These are phyloP conservation scores for Oscheius sp. DNA, from an alignment of 2,888 invertebrate species.

Conservation along the genomic window DNA sequence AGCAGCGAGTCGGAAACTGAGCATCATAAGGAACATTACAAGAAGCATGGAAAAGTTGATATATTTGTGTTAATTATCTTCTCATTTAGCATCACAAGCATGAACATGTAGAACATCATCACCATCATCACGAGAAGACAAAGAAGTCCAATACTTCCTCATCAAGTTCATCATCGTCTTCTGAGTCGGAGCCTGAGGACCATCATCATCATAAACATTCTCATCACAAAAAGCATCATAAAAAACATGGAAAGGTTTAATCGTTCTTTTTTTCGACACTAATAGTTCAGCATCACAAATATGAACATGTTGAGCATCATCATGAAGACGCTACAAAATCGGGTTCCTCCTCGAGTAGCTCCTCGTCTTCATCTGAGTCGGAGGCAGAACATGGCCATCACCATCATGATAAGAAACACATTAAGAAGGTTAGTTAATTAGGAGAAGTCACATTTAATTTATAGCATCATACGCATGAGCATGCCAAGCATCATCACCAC, in stretches of 20 bases:
- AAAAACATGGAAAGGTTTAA: neutral
- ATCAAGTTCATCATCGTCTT: constrained; percentile 3
- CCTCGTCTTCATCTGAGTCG: constrained; percentile 1
- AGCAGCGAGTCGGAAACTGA: constrained; percentile 17
- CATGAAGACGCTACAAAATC: constrained; percentile 8
- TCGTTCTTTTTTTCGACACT: neutral
- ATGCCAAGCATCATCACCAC: constrained; percentile 14
- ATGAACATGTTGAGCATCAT: constrained; percentile 18
- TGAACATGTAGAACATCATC: neutral
- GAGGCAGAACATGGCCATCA: constrained; percentile 18
- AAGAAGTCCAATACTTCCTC: neutral
- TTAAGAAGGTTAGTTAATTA: neutral
- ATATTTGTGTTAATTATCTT: neutral
- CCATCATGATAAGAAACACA: neutral
- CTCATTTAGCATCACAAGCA: constrained; percentile 15
- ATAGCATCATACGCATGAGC: neutral
- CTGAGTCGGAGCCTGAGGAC: constrained; percentile 25
- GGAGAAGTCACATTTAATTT: too few species aligned
- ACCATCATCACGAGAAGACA: constrained; percentile 20
- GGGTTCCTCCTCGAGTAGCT: constrained; percentile 8
- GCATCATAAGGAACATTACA: constrained; percentile 14
- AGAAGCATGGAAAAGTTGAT: constrained; percentile 13
- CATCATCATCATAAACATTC: constrained; percentile 7
- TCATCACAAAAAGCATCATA: constrained; percentile 9
- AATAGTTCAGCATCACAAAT: neutral